A percentile compares a stretch with the other conserved stretches of the same genome.
These are phyloP conservation scores for Cordilura impudica DNA, from an alignment of 2,888 invertebrate genomes.

Conservation along the genomic window DNA sequence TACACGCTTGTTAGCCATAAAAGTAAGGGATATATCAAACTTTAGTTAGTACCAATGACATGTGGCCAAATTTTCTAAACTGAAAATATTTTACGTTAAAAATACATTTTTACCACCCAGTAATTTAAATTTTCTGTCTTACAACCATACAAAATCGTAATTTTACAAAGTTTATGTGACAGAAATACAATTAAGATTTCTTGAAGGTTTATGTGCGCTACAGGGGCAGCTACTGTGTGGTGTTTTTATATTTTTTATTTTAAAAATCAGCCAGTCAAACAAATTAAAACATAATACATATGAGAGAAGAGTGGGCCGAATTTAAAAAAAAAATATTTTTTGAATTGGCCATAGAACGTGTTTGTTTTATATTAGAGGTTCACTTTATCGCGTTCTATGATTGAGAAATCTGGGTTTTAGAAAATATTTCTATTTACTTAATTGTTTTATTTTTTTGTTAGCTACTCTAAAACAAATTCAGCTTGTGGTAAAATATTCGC, in stretches of 20 bases:
- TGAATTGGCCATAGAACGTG: no score
- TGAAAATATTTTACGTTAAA: no score
- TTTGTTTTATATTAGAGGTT: no score
- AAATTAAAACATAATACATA: slow-evolving; percentile 46
- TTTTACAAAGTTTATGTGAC: slow-evolving; percentile 48
- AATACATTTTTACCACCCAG: neutral
- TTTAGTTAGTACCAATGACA: no score
- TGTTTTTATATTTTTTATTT: neutral
- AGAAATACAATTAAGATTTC: slow-evolving; percentile 51
- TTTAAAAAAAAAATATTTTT: no score
- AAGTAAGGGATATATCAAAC: no score
- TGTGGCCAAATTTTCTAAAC: no score
- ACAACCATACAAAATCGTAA: slow-evolving; percentile 26
- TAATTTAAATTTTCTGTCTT: neutral
- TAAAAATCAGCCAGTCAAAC: slow-evolving; percentile 7
- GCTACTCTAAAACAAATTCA: neutral
- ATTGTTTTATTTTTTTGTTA: no score
- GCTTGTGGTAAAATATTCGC: neutral
- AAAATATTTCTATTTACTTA: no score
- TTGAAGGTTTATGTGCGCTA: slow-evolving; percentile 39
- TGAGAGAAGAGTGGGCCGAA: neutral
- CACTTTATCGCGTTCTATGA: no score
- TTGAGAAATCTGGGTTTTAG: no score
- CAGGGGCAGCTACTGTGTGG: slow-evolving; percentile 49
- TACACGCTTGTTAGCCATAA: no score